A percentile compares a stretch with the other conserved stretches of the same genome.
Evolutionary conservation across 2,113 vertebrate genomes (phyloP).

Genomic region (Nothobranchius kuhntae): DNA sequence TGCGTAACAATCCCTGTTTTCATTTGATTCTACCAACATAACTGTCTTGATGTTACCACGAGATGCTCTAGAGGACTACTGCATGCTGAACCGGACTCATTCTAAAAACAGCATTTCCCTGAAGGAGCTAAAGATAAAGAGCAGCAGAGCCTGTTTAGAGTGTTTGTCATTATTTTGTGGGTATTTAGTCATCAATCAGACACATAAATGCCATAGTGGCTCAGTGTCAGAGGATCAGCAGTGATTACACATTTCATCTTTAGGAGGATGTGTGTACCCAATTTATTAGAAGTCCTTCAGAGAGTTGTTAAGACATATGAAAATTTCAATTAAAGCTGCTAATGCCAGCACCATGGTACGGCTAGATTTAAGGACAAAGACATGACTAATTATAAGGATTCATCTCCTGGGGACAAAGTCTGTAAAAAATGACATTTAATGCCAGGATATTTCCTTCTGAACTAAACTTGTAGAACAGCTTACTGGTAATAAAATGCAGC

Average conservation of each 20-base stretch:
- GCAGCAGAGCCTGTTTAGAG: not conserved
- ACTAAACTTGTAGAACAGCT: conserved; percentile 22
- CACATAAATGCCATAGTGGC: not conserved
- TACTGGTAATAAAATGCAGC: conserved; percentile 33
- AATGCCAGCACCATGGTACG: not conserved
- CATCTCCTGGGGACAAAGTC: not conserved
- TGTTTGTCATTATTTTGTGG: not conserved
- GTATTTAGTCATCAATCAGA: conserved; percentile 1
- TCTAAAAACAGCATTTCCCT: not conserved
- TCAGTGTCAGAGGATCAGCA: not conserved
- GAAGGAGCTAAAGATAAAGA: not conserved
- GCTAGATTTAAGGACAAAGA: not conserved
- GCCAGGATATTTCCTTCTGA: conserved; percentile 1
- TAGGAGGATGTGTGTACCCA: not conserved
- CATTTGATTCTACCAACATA: too few species aligned
- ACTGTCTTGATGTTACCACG: too few species aligned
- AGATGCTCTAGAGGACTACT: too few species aligned
- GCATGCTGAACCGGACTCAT: not conserved
- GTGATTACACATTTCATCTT: conserved; percentile 10
- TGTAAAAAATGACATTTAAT: conserved; percentile 9
- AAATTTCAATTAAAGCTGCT: conserved; percentile 9
- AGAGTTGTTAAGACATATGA: conserved; percentile 8
- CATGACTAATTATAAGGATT: not conserved
- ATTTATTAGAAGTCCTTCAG: conserved; percentile 1
- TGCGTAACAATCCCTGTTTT: too few species aligned